Evolutionary conservation across 2,113 vertebrate species (phyloP), one percentile per base, ranked within the genome.

Genomic region (Seriola quinqueradiata): DNA sequence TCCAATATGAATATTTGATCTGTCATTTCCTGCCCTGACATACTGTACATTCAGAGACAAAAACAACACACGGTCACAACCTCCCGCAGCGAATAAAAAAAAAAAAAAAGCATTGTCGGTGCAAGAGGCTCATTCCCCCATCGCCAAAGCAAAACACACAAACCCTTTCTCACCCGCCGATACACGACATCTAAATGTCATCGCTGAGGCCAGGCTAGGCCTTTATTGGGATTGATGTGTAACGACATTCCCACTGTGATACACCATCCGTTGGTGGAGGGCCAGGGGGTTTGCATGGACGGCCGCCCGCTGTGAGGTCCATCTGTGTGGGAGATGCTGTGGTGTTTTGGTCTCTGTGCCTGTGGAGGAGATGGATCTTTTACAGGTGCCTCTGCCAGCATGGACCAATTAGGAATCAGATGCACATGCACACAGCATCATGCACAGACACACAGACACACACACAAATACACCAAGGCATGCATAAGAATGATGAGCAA

Each of bases 261-360:
- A 76, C 86, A 86, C 86, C 87, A 87, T 90, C 79, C 69, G 81
- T 55, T 90, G 84, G 81, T 69, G 89, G 80, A 59, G 75, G 75
- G 81, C 64, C 70, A 67, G 65, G 89, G 87, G 79, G 85, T 70
- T 79, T 48, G 32, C 77, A 59, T 85, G 90, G 90, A 83, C 48
- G 13, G 79, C 17, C 46, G 44, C 89, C 79, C 67, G 75, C 89
- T 75, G 91, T 25, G 90, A 88, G 87, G 83, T 92, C 93, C 92
- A 92, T 93, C 93, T 94, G 93, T 88, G 86, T 80, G 91, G 87
- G 83, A 70, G 68, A 84, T 48, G 82, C 80, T 57, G 80, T 67
- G 17, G 88, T 25, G 82, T 34, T 81, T 81, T 23, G 84, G 78
- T 80, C 89, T 58, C 74, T 81, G 52, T 2, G 81, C 87, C 90